A percentile compares a stretch with the other conserved stretches of the same genome.
Evolutionary conservation across 1,140 invertebrate species (phyloP).

Genomic region (Zaprionus davidi): DNA sequence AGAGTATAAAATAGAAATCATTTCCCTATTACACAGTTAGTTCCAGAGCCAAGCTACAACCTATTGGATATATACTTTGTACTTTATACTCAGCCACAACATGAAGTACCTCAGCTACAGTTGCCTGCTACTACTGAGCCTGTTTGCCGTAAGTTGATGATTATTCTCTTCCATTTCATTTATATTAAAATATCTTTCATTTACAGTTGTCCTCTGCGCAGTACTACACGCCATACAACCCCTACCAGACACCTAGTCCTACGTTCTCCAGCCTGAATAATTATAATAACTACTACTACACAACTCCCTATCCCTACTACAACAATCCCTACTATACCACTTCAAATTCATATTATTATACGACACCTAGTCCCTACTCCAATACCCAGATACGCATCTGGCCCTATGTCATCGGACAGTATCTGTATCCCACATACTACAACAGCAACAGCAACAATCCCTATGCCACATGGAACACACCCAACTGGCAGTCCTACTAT

Average conservation of each 20-base stretch:
- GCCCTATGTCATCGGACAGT: constrained; percentile 78
- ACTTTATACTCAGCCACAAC: neutral
- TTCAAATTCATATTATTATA: constrained; percentile 25
- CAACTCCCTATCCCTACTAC: constrained; percentile 49
- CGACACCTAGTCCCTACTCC: constrained; percentile 46
- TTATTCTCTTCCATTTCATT: neutral
- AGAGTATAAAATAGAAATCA: constrained; percentile 58
- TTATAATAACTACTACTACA: constrained; percentile 51
- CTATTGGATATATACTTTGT: constrained; percentile 10
- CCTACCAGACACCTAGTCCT: constrained; percentile 59
- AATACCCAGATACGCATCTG: constrained; percentile 65
- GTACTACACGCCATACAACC: constrained; percentile 65
- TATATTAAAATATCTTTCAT: neutral
- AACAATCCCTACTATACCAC: constrained; percentile 50
- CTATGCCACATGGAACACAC: constrained; percentile 53
- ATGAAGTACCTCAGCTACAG: constrained; percentile 7
- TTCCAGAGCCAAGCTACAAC: constrained; percentile 26
- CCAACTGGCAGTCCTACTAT: constrained; percentile 66
- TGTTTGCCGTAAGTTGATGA: constrained; percentile 38
- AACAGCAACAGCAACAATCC: constrained; percentile 67
- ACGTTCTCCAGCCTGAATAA: constrained; percentile 64
- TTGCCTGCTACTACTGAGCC: constrained; percentile 29
- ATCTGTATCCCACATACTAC: constrained; percentile 69
- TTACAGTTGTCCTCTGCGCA: constrained; percentile 46
- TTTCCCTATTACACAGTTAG: constrained; percentile 28